These are phyloP conservation scores for Chloropsis hardwickii DNA, from an alignment of 2,113 vertebrate species.

Conservation along the genomic window DNA sequence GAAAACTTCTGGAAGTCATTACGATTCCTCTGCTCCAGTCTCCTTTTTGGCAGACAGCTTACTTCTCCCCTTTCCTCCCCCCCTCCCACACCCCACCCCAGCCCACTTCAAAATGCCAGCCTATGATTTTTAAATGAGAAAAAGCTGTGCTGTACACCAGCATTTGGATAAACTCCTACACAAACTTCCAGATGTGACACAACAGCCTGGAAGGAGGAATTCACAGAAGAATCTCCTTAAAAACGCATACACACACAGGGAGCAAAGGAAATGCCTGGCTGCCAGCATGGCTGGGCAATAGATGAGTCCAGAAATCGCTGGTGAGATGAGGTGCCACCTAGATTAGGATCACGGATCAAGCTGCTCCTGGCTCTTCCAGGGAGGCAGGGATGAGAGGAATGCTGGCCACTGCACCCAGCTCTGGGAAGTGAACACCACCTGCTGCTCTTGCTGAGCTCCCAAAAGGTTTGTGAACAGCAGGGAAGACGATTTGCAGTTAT, in stretches of 20 bases:
- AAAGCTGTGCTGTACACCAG: slow-evolving; percentile 84
- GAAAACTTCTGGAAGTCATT: slow-evolving; percentile 71
- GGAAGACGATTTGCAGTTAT: neutral
- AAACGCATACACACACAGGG: neutral
- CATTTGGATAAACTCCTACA: slow-evolving; percentile 86
- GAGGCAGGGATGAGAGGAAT: neutral
- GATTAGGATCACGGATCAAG: neutral
- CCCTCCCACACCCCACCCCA: neutral
- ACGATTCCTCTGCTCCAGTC: slow-evolving; percentile 53
- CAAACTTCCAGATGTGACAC: slow-evolving; percentile 91
- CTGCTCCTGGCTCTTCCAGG: neutral
- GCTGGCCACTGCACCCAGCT: neutral
- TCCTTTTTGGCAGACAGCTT: slow-evolving; percentile 71
- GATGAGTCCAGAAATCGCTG: neutral
- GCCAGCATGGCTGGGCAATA: neutral
- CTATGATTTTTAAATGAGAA: slow-evolving; percentile 89
- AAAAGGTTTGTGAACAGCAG: neutral
- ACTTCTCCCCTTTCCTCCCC: neutral
- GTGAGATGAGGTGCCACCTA: neutral
- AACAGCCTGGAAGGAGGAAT: slow-evolving; percentile 77
- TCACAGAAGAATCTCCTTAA: slow-evolving; percentile 68
- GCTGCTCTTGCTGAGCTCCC: neutral
- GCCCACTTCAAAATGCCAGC: slow-evolving; percentile 79
- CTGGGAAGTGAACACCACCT: neutral
- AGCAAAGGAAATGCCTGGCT: neutral